These are phyloP conservation scores for Phylloscopus collybita DNA, from an alignment of 2,797 vertebrate species.

Conservation along the genomic window DNA sequence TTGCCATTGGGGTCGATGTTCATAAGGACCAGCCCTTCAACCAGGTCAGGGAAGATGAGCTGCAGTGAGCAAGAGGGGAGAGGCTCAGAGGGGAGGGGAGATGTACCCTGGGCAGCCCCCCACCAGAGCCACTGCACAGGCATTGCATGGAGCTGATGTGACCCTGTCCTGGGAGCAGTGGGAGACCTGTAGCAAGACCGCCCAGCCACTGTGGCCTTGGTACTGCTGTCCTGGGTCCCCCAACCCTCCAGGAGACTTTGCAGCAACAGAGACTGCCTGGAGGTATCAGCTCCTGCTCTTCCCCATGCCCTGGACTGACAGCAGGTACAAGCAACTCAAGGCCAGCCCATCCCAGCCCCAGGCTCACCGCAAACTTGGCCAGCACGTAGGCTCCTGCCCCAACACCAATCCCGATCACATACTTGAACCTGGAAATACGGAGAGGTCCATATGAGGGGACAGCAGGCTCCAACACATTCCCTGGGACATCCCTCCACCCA, in stretches of 20 bases:
- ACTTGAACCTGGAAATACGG: constrained; percentile 87
- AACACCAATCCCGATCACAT: constrained; percentile 94
- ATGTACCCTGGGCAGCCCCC: not conserved
- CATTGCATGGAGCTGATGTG: rapidly evolving
- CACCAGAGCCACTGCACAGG: not conserved
- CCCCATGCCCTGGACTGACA: not conserved
- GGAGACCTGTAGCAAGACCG: not conserved
- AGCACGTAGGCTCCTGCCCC: constrained; percentile 95
- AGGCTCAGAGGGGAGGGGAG: not conserved
- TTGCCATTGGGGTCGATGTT: constrained; percentile 97
- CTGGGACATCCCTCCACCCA: not conserved
- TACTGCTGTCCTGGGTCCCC: not conserved
- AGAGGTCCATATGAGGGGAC: not conserved
- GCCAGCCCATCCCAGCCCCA: not conserved
- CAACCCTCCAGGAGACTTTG: not conserved
- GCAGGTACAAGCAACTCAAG: not conserved
- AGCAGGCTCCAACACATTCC: not conserved
- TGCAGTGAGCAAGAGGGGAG: constrained; percentile 40
- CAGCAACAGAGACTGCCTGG: not conserved
- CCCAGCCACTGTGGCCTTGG: not conserved
- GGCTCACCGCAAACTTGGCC: constrained; percentile 95
- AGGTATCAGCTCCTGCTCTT: not conserved
- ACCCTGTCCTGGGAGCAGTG: rapidly evolving
- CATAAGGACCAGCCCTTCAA: constrained; percentile 94
- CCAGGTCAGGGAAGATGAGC: constrained; percentile 94